Conservation (phyloP, 2,888 invertebrate genomes). For the Octodonta nipae region DNA sequence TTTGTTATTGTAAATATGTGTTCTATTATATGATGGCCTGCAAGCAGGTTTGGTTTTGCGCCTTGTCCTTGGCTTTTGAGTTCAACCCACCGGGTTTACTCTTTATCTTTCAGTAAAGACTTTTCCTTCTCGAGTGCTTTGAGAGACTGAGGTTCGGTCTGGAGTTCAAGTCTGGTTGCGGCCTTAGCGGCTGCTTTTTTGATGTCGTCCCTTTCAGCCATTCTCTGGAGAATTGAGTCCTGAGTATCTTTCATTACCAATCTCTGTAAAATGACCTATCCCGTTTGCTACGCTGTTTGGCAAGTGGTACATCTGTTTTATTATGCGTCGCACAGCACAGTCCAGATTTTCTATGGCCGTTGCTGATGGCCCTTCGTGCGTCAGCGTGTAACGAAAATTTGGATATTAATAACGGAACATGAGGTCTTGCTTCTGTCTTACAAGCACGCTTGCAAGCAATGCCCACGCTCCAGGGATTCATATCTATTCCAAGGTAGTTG, state of each 20-base stretch:
- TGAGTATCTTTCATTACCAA: slow-evolving; percentile 8
- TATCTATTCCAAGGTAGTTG: slow-evolving; percentile 22
- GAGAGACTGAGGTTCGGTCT: slow-evolving; percentile 9
- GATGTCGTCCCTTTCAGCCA: background rate
- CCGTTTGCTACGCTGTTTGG: slow-evolving; percentile 17
- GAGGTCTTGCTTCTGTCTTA: slow-evolving; percentile 25
- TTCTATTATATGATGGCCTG: no score
- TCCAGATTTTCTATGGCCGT: slow-evolving; percentile 15
- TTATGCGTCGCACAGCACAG: slow-evolving; percentile 20
- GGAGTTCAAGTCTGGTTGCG: slow-evolving; percentile 21
- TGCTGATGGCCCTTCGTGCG: slow-evolving; percentile 19
- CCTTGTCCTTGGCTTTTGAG: slow-evolving; percentile 20
- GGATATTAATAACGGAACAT: slow-evolving; percentile 29
- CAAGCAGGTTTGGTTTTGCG: no score
- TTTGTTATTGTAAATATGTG: no score
- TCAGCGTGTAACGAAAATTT: slow-evolving; percentile 27
- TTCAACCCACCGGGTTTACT: slow-evolving; percentile 18
- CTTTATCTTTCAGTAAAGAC: slow-evolving; percentile 11
- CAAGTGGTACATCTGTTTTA: slow-evolving; percentile 20
- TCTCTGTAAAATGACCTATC: slow-evolving; percentile 11
- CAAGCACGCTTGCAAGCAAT: slow-evolving; percentile 9
- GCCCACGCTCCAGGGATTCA: slow-evolving; percentile 22
- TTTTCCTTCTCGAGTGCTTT: slow-evolving; percentile 3
- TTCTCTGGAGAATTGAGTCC: slow-evolving; percentile 20
- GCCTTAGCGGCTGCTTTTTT: slow-evolving; percentile 15